These are phyloP conservation scores for Oophaga sylvatica DNA, from an alignment of 2,797 vertebrate genomes.

Conservation along the genomic window DNA sequence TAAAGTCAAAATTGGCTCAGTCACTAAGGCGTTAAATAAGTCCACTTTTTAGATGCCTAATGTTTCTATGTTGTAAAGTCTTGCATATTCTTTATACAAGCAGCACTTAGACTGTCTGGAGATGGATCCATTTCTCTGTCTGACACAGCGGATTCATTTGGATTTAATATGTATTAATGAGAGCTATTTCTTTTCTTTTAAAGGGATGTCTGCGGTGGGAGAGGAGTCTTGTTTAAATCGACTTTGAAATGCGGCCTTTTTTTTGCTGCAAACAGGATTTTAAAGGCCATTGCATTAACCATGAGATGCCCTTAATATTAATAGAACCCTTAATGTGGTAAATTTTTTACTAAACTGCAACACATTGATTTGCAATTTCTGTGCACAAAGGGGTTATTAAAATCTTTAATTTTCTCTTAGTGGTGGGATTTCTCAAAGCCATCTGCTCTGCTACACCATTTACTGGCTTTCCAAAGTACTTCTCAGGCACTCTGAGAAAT, in stretches of 20 bases:
- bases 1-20: too few species aligned
- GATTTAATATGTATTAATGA: constrained; percentile 61
- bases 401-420: constrained; percentile 37
- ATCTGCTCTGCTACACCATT: constrained; percentile 55
- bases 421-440: constrained; percentile 38
- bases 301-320: neutral
- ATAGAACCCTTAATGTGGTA: neutral
- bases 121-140: constrained; percentile 50
- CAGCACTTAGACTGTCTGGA: constrained; percentile 8
- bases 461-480: constrained; percentile 40
- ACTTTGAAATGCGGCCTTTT: constrained; percentile 12
- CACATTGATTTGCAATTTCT: constrained; percentile 2
- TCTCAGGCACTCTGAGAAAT: constrained; percentile 50
- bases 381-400: constrained; percentile 34
- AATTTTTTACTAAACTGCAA: neutral
- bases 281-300: constrained; percentile 26
- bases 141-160: constrained; percentile 45
- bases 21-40: too few species aligned
- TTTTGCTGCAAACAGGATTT: neutral
- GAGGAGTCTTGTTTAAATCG: neutral
- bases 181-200: constrained; percentile 58
- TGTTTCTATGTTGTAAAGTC: neutral
- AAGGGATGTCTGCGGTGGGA: constrained; percentile 11
- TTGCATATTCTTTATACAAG: constrained; percentile 3
- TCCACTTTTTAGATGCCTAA: neutral